phyloP scores from a whole-genome alignment of 2,113 vertebrate species.

The Apistogramma diplotaenia region DNA sequence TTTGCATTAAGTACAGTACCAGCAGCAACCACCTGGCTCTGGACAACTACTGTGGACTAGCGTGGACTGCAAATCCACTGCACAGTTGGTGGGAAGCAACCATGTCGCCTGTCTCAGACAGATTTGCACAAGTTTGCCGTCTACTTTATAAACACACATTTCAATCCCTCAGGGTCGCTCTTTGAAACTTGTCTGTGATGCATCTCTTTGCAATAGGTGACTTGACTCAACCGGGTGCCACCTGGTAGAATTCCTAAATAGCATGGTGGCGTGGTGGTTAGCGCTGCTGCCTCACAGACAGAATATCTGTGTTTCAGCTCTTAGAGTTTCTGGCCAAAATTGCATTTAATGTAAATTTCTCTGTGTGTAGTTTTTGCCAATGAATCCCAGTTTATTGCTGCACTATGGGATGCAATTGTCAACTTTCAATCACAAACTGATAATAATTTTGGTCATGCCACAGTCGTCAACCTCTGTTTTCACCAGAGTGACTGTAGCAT shows the following conservation, averaged over 20 bases:
- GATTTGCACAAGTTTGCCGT: neutral
- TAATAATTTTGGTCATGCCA: neutral
- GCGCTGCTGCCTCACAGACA: too few species aligned
- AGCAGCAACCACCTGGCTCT: neutral
- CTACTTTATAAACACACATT: neutral
- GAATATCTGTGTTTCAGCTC: neutral
- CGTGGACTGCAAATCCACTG: neutral
- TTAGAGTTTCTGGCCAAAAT: neutral
- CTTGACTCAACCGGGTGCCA: neutral
- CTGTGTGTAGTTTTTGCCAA: neutral
- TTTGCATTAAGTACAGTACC: accelerated
- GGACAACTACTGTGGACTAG: neutral
- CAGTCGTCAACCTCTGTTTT: neutral
- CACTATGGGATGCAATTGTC: neutral
- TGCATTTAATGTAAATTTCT: neutral
- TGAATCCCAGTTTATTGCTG: neutral
- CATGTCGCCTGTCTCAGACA: neutral
- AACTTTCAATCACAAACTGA: neutral
- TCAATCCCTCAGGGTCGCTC: neutral
- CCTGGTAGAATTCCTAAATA: too few species aligned
- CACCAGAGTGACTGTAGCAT: neutral
- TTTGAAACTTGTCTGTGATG: neutral
- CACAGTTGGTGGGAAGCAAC: neutral
- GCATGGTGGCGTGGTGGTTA: too few species aligned
- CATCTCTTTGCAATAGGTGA: neutral